These are phyloP conservation scores for Dendrolimus pini DNA, from an alignment of 2,888 invertebrate genomes.

Conservation along the genomic window DNA sequence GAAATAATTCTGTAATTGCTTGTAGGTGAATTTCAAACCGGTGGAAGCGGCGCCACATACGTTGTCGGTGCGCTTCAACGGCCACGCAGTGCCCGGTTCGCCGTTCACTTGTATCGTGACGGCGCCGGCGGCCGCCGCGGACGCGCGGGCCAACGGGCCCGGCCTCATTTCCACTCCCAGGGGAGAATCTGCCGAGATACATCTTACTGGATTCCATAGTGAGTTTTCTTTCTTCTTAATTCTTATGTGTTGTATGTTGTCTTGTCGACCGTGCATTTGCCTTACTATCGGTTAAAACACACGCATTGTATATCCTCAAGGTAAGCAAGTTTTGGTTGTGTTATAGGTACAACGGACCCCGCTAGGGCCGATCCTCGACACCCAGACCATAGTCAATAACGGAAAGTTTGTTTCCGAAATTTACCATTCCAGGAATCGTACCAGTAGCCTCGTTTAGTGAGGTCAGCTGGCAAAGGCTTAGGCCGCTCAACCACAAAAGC, in stretches of 20 bases:
- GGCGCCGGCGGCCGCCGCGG: constrained; percentile 59
- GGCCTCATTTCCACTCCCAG: constrained; percentile 56
- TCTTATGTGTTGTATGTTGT: no score
- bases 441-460: no score
- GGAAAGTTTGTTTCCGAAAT: no score
- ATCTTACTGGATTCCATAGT: constrained; percentile 64
- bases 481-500: no score
- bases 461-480: no score
- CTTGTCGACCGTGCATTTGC: no score
- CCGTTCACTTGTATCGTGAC: constrained; percentile 94
- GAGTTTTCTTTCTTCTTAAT: constrained; percentile 17
- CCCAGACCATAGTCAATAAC: no score
- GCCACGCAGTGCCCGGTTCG: constrained; percentile 88
- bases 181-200: constrained; percentile 59
- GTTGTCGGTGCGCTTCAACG: constrained; percentile 90
- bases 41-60: constrained; percentile 94
- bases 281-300: not conserved
- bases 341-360: not conserved
- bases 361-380: no score
- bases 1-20: constrained; percentile 1
- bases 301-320: not conserved
- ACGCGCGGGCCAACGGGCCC: constrained; percentile 60
- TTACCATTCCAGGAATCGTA: no score
- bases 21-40: constrained; percentile 94
- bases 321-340: not conserved